phyloP scores from a whole-genome alignment of 2,888 invertebrate species.

The Lutraria lutraria region DNA sequence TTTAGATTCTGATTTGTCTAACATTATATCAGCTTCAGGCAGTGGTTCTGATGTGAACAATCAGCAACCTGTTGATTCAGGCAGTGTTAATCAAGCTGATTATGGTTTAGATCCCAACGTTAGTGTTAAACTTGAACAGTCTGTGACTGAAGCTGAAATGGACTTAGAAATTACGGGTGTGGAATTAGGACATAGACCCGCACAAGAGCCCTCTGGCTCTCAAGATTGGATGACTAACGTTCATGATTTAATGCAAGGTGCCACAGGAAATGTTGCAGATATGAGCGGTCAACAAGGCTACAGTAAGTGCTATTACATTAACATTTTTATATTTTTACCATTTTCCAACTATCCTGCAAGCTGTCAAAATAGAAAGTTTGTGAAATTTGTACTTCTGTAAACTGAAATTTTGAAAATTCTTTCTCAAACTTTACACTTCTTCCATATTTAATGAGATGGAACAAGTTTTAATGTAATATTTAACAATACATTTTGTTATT shows the following conservation, averaged over 20 bases:
- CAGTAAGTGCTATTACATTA: conserved; percentile 51
- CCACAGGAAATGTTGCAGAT: conserved; percentile 52
- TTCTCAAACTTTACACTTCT: too few relatives aligned
- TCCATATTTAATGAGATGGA: too few relatives aligned
- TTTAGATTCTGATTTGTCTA: conserved; percentile 59
- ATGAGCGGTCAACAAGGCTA: conserved; percentile 52
- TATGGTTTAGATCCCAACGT: conserved; percentile 49
- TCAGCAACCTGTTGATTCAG: conserved; percentile 5
- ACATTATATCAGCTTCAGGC: conserved; percentile 32
- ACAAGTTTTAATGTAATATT: too few relatives aligned
- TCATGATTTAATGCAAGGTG: conserved; percentile 39
- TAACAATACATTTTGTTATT: too few relatives aligned
- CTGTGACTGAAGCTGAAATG: conserved; percentile 60
- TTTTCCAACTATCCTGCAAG: conserved; percentile 15
- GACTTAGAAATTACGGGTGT: conserved; percentile 66
- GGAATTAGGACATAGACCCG: conserved; percentile 48
- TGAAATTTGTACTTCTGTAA: not conserved
- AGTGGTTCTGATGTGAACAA: conserved; percentile 10
- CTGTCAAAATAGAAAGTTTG: not conserved
- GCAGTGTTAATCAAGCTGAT: not conserved
- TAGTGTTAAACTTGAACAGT: conserved; percentile 58
- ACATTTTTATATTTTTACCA: not conserved
- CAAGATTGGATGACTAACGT: conserved; percentile 56
- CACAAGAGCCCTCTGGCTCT: conserved; percentile 37
- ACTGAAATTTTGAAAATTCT: too few relatives aligned